Evolutionary conservation across 1,140 invertebrate species (phyloP), one percentile per base, ranked within the genome.

Genomic region (Trichonephila inaurata): DNA sequence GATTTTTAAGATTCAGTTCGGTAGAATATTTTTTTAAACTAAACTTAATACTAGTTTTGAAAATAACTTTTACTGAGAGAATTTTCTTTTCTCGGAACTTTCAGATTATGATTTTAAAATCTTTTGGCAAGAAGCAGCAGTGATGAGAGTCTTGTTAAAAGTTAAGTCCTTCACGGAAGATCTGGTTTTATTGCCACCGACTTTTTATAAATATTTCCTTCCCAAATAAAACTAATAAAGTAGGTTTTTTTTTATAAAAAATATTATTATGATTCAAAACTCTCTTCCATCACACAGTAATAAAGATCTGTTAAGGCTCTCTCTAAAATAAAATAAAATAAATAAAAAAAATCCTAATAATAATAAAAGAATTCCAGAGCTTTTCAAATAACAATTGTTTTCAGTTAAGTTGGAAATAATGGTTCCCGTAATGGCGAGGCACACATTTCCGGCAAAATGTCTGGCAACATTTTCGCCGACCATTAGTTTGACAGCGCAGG

Each of bases 401-500:
- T 85, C 58, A 85, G 19, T 66, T 89, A 91, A 81, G 66, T 60
- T 86, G 62, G 81, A 92, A 92, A 72, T 92, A 92, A 92, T 87
- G 91, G 64, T 58, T 51, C 51, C 24, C 14, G 62, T 92, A 92
- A 92, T 87, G 62, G 33, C 44, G 77, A 64, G 40, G 61, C 91
- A 51, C 91, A 60, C 51, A 82, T 81, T 40, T 91, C 89, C 89
- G 89, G 72, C 60, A 91, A 72, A 92, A 87, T 92, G 91, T 83
- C 91, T 44, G 83, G 82, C 64, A 60, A 77, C 64, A 87, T 92
- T 92, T 92, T 87, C 82, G n/a, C 61, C 83, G 40, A 87, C 91
- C 91, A 92, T 92, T 92, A 92, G 83, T 92, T 87, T 92, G 91
- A 92, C 91, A 85, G 91, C 85, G 72, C 24, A 82, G 81, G 77